Base-by-base conservation (phyloP, 2,113 vertebrate species). In the Melospiza melodia region DNA sequence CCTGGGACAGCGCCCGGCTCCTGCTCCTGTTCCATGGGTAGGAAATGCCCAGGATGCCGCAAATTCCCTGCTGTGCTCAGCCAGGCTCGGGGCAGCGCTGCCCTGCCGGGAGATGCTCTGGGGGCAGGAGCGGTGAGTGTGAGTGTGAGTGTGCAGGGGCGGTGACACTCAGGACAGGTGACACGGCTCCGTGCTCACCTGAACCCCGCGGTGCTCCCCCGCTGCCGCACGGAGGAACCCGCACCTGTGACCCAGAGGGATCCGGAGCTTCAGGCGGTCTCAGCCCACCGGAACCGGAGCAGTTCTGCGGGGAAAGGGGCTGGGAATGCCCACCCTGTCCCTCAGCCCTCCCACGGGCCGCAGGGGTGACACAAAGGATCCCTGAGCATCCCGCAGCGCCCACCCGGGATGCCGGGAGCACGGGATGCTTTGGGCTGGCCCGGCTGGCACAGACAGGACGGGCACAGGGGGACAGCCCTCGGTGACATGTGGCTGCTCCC, bases 11-110 rank as follows among this genome's bases (percentile, higher is more conserved):
- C 44, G 65, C 78, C 89, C 11, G 5, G 21, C 39, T 71, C 44
- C 55, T 0, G 79, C 80, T 68, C 44, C 69, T 0, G 79, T 72
- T 68, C 24, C n/a, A 0, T 0, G 46, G 16, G 0, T 11, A 2
- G 2, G 63, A 25, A 25, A 31, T 2, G 43, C 11, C 46, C 51
- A 1, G 68, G 37, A 12, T 25, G 67, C 58, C 24, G n/a, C 37
- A 5, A 10, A 23, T 35, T 31, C 78, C 65, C 66, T 0, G 55
- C 51, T 11, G 28, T 0, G 10, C 14, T 5, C 51, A 7, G 84
- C 75, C 24, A 0, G 3, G 49, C 61, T 77, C 15, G 10, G 72
- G 58, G 11, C 59, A 13, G 28, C 24, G 41, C 67, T 27, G 1
- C 1, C 5, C 67, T 27, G 1, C 1, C 4, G 16, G 51, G 12